Evolutionary conservation across 30 jellyfish, hydroid and myxozoan species (phyloP), one percentile per base, ranked within the genome.

Genomic region (Aurelia aurita): DNA sequence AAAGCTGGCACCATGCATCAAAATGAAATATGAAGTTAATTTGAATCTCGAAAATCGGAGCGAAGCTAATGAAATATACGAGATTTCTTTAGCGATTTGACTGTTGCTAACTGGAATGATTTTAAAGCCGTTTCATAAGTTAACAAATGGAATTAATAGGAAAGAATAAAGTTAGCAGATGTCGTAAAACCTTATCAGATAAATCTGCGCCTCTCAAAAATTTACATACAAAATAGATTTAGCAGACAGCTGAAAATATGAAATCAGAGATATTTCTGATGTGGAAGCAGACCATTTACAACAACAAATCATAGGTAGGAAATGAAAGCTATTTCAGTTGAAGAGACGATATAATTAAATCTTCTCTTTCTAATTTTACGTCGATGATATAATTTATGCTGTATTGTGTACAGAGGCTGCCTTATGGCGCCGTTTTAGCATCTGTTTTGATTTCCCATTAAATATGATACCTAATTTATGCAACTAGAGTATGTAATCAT

Each of bases 161-260:
- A n/a, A 55, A 55, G 29, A 55, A 55, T 55, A 19, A 55, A n/a
- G 29, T 19, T n/a, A 55, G 67, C 67, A 55, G 67, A 55, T 55
- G 67, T 22, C 31, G 31, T 55, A 22, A 16, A 39, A 39, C 51
- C 67, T 55, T 55, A 55, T 55, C 44, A 60, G 78, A 77, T 77
- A 77, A 77, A 77, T 77, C 88, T 77, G 88, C 88, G 88, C 72
- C 88, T 57, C 28, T 77, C 88, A 77, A 77, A 77, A 77, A 60
- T 72, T 72, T 39, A 53, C 85, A 10, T 72, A 27, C 55, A 47
- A 16, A 55, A 55, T 19, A 55, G 67, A 55, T 55, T 55, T 55
- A n/a, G 31, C 25, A 51, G 58, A 10, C 79, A 67, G 79, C 58
- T 67, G 79, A 67, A 67, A 25, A 35, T 29, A 13, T 67, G 58